These are phyloP conservation scores for Lepidocyrtinus sp. DNA, from an alignment of 2,888 invertebrate genomes.

Conservation along the genomic window DNA sequence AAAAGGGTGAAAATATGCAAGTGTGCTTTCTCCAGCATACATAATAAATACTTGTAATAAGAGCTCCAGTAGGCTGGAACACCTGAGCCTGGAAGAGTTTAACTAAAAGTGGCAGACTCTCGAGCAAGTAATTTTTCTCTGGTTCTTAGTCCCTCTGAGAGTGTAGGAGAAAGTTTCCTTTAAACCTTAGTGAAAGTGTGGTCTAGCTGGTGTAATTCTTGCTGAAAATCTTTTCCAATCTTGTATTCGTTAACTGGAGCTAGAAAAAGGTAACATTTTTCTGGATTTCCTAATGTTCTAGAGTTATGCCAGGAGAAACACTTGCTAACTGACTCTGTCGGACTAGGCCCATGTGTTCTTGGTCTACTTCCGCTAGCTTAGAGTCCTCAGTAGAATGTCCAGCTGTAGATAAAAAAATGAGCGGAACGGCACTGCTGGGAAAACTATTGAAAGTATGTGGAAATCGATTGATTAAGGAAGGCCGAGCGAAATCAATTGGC, in stretches of 20 bases:
- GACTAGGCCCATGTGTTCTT: not conserved
- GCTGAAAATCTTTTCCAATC: slow-evolving; percentile 42
- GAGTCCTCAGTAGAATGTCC: not conserved
- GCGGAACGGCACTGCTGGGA: slow-evolving; percentile 1
- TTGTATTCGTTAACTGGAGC: slow-evolving; percentile 9
- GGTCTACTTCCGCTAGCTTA: no score
- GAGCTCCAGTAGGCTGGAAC: slow-evolving; percentile 2
- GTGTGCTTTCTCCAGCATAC: not conserved
- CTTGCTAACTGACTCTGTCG: not conserved
- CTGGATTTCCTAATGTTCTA: no score
- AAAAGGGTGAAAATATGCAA: not conserved
- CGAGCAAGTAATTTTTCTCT: slow-evolving; percentile 40
- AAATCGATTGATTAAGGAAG: slow-evolving; percentile 15
- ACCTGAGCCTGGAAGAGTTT: slow-evolving; percentile 44
- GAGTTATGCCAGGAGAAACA: not conserved
- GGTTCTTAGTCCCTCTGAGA: not conserved
- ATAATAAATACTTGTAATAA: slow-evolving; percentile 11
- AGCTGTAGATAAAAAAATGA: slow-evolving; percentile 1
- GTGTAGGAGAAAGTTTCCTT: not conserved
- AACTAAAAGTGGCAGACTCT: slow-evolving; percentile 48
- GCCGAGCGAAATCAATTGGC: slow-evolving; percentile 15
- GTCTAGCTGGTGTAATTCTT: slow-evolving; percentile 46
- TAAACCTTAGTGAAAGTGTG: slow-evolving; percentile 28
- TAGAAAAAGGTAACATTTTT: not conserved
- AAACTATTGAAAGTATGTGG: no score